Conservation (phyloP, 2,113 vertebrate genomes). For the Calyptomena viridis region DNA sequence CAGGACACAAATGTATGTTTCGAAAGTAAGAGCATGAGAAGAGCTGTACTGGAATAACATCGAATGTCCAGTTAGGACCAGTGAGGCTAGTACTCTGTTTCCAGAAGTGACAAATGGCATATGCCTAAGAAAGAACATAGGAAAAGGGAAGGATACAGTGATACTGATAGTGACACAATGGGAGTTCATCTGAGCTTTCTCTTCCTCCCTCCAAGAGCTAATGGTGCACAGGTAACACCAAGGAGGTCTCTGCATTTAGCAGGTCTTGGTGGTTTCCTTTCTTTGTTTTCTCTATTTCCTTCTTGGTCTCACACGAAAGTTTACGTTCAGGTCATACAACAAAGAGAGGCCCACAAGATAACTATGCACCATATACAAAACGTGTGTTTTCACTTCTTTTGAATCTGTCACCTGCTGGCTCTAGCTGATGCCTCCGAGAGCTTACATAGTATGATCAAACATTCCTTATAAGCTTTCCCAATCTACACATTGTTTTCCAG, state of each 20-base stretch:
- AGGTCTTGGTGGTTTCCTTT: background rate
- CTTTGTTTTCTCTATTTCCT: background rate
- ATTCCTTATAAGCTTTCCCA: background rate
- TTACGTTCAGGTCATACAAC: background rate
- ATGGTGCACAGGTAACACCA: background rate
- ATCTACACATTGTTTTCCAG: background rate
- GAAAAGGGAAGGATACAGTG: background rate
- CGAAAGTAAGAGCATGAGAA: background rate
- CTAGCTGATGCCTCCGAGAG: background rate
- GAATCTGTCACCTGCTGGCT: background rate
- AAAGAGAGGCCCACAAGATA: background rate
- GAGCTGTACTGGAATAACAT: background rate
- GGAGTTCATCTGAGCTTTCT: background rate
- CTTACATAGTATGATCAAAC: background rate
- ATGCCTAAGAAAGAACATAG: background rate
- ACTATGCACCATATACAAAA: background rate
- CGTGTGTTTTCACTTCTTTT: background rate
- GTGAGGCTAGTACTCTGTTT: background rate
- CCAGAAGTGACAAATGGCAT: background rate
- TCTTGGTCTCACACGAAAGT: background rate
- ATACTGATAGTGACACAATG: too few species aligned
- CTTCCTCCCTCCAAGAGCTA: background rate
- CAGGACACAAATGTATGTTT: background rate
- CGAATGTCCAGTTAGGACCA: background rate
- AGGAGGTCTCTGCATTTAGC: background rate